A percentile compares a stretch with the other conserved stretches of the same genome.
Conservation (phyloP, 2,797 vertebrate genomes). For the Euphonia xanthogaster region DNA sequence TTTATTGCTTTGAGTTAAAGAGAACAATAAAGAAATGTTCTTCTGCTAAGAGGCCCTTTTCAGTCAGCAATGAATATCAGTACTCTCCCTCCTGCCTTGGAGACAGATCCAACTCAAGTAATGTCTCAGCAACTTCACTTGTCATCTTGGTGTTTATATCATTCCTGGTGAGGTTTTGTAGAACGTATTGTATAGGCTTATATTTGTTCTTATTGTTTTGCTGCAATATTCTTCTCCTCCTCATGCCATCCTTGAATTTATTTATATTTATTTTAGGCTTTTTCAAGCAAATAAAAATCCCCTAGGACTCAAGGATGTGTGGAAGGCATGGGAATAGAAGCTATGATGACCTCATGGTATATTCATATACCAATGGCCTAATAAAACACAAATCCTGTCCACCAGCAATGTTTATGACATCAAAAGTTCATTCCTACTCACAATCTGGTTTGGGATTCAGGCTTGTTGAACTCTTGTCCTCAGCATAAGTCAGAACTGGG, state of each 20-base stretch:
- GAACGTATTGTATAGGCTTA: not conserved
- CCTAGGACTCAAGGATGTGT: not conserved
- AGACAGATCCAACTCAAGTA: not conserved
- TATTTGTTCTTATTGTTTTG: not conserved
- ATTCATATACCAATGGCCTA: not conserved
- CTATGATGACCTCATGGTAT: not conserved
- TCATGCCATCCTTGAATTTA: not conserved
- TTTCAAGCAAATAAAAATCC: not conserved
- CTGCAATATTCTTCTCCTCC: not conserved
- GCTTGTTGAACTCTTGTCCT: not conserved
- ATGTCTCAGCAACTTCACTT: not conserved
- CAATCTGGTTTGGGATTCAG: not conserved
- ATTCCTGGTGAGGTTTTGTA: not conserved
- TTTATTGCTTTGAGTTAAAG: not conserved
- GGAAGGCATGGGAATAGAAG: not conserved
- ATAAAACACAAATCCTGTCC: not conserved
- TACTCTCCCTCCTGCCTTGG: not conserved
- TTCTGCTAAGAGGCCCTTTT: not conserved
- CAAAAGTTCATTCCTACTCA: not conserved
- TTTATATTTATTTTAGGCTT: not conserved
- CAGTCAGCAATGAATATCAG: not conserved
- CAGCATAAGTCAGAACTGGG: not conserved
- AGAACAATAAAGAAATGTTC: not conserved
- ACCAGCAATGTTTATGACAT: not conserved
- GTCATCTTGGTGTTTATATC: not conserved